These are phyloP conservation scores for Ataeniobius toweri DNA, from an alignment of 2,797 vertebrate species.

Conservation along the genomic window DNA sequence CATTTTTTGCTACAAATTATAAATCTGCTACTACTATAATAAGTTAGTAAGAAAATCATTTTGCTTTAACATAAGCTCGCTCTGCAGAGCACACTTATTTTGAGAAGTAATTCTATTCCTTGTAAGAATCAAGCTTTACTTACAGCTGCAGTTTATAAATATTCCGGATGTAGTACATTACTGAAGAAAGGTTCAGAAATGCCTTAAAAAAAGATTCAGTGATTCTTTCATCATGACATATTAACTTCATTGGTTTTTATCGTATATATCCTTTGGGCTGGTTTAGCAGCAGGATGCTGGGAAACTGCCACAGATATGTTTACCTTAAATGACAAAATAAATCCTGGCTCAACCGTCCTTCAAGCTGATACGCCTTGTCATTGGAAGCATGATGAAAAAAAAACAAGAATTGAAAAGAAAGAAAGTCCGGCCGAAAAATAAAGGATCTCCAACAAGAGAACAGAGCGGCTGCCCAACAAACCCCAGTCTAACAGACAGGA, in stretches of 20 bases:
- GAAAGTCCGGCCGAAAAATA: not conserved
- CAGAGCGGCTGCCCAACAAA: not conserved
- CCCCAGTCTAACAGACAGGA: not conserved
- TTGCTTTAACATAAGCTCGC: not conserved
- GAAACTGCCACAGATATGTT: not conserved
- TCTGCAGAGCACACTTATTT: not conserved
- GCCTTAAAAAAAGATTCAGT: not conserved
- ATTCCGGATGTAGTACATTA: not conserved
- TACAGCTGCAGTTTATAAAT: not conserved
- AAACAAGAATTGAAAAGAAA: not conserved
- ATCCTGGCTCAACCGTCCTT: not conserved
- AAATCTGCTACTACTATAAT: not conserved
- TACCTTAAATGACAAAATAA: constrained; percentile 5
- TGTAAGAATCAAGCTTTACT: not conserved
- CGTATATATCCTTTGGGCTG: not conserved
- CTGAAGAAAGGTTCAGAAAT: not conserved
- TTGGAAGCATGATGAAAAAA: too few relatives aligned
- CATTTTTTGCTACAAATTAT: not conserved
- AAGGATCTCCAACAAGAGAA: not conserved
- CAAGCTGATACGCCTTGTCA: not conserved
- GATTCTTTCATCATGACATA: not conserved
- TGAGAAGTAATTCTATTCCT: not conserved
- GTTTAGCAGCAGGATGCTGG: not conserved
- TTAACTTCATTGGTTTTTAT: not conserved
- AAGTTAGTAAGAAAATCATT: not conserved